Conservation (phyloP, 2,888 invertebrate genomes). For the Heterodera filipjevi region DNA sequence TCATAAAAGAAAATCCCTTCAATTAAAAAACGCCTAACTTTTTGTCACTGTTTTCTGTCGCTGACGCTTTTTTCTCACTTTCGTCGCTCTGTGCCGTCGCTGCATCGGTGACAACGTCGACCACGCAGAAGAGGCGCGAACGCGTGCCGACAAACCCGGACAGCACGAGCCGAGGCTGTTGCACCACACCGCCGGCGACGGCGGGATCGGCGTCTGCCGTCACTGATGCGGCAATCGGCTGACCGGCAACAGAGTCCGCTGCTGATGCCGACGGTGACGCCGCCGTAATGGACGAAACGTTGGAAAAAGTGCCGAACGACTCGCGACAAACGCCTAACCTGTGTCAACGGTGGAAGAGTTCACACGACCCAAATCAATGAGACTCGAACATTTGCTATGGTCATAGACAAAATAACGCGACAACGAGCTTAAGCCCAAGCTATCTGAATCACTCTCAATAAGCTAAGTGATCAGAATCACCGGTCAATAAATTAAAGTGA, state of each 20-base stretch:
- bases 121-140: conserved; percentile 19
- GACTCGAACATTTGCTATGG: too few species aligned
- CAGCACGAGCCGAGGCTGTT: conserved; percentile 11
- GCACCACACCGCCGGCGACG: background rate
- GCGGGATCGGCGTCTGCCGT: background rate
- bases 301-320: background rate
- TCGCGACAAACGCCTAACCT: background rate
- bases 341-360: background rate
- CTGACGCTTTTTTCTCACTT: background rate
- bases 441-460: too few species aligned
- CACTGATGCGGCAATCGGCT: background rate
- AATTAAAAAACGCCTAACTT: background rate
- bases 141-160: conserved; percentile 14
- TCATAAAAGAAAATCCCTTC: background rate
- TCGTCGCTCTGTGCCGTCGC: background rate
- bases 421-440: too few species aligned
- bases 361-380: too few species aligned
- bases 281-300: conserved; percentile 26
- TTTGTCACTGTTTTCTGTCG: background rate
- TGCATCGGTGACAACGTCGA: conserved; percentile 9
- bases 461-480: too few species aligned
- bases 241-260: background rate
- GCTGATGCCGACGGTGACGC: background rate
- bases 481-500: too few species aligned
- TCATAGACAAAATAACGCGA: too few species aligned